Base-by-base conservation (phyloP, 2,888 invertebrate species). In the Caradrina kadenii region DNA sequence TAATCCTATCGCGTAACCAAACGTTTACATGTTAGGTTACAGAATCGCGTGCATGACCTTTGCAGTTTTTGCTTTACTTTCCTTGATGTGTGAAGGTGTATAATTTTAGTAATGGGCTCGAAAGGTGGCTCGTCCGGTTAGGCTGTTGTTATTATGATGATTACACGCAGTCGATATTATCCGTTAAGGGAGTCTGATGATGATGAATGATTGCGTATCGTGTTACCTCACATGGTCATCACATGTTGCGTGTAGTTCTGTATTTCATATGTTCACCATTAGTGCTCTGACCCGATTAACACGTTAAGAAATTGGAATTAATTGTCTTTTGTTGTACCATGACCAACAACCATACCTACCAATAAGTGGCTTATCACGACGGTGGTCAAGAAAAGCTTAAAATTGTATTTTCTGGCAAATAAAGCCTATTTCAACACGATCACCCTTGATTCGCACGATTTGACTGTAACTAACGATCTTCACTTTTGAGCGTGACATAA, bases 41-140 rank as follows among this genome's bases (percentile, higher is more conserved):
- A 35, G 48, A 42, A 73, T 76, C 65, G 83, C 69, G 70, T 60
- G 76, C 49, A 21, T 69, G 83, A 83, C 80, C 85, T 82, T 80
- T 76, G 67, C 50, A 63, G 35, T 58, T 83, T 82, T 76, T 83
- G 63, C 53, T 64, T 63, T 63, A 74, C 56, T 79, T 67, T 71
- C 63, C 31, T n/a, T 62, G 64, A 58, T 64, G 42, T 19, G 79
- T 50, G 55, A 35, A 55, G 26, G 48, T 61, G 17, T 35, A 59
- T 75, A 66, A 69, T 71, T 26, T 26, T 11, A 67, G 54, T 71
- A 59, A 79, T 82, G 58, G 26, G 17, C 13, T 35, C 31, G 69
- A 80, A 79, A 82, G 76, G 65, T 65, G 61, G 53, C 48, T 52
- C 58, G 26, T 22, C 15, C 61, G n/a, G 55, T 62, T 58, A 67